Conservation (phyloP, 2,888 invertebrate species). For the Abrostola triplasia region DNA sequence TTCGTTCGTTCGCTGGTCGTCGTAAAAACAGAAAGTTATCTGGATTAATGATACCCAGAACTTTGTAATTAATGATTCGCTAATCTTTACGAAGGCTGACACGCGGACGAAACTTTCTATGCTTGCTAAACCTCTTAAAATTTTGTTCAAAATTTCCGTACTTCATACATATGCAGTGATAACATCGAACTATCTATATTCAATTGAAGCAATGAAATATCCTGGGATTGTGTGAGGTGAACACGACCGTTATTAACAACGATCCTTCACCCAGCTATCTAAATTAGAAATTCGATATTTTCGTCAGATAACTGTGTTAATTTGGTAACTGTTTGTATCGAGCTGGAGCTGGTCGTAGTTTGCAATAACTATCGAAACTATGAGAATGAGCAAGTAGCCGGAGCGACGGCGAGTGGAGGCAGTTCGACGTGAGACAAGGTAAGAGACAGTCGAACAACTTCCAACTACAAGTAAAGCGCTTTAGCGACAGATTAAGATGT, state of each 20-base stretch:
- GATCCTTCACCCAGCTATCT: slow-evolving; percentile 48
- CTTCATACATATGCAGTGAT: slow-evolving; percentile 32
- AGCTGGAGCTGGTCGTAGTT: slow-evolving; percentile 51
- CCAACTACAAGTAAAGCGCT: slow-evolving; percentile 54
- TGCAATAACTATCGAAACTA: slow-evolving; percentile 62
- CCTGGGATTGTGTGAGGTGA: slow-evolving; percentile 40
- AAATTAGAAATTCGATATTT: slow-evolving; percentile 61
- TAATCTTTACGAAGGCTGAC: slow-evolving; percentile 73
- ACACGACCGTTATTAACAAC: slow-evolving; percentile 48
- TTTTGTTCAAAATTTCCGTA: slow-evolving; percentile 28
- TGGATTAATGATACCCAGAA: slow-evolving; percentile 71
- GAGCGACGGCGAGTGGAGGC: slow-evolving; percentile 54
- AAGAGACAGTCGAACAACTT: slow-evolving; percentile 47
- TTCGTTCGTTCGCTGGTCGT: too few species aligned
- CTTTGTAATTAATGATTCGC: slow-evolving; percentile 77
- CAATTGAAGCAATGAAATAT: slow-evolving; percentile 46
- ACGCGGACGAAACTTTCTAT: slow-evolving; percentile 62
- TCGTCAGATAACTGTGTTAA: slow-evolving; percentile 57
- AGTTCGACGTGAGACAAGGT: slow-evolving; percentile 59
- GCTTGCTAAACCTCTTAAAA: slow-evolving; percentile 38
- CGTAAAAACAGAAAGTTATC: slow-evolving; percentile 68
- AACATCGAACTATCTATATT: slow-evolving; percentile 43
- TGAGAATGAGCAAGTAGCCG: slow-evolving; percentile 60
- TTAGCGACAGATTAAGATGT: slow-evolving; percentile 51
- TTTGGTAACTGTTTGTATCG: slow-evolving; percentile 54